phyloP scores from a whole-genome alignment of 2,888 invertebrate genomes.

The Subacronicta megacephala region DNA sequence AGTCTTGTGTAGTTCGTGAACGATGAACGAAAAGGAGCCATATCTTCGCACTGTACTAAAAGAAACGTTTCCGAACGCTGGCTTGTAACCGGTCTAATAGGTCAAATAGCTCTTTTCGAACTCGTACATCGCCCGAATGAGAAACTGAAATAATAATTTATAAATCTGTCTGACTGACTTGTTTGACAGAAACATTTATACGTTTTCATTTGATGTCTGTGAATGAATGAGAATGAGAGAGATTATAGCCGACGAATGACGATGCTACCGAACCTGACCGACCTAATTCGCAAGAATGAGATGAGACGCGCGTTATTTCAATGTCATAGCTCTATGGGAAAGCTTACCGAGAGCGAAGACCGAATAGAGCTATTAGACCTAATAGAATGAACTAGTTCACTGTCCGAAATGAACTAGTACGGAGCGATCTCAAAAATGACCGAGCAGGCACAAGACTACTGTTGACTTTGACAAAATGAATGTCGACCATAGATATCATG shows the following conservation, averaged over 20 bases:
- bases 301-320: too few relatives aligned
- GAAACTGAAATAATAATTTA: too few relatives aligned
- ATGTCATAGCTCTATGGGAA: conserved; percentile 2
- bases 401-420: conserved; percentile 8
- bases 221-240: conserved; percentile 5
- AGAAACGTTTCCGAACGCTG: conserved; percentile 6
- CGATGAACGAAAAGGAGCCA: conserved; percentile 4
- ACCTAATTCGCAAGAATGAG: conserved; percentile 3
- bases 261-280: conserved; percentile 4
- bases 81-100: conserved; percentile 4
- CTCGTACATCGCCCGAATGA: conserved; percentile 1
- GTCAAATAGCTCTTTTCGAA: conserved; percentile 4
- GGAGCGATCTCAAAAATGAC: conserved; percentile 7
- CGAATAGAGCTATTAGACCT: conserved; percentile 6
- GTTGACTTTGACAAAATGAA: conserved; percentile 12
- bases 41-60: conserved; percentile 5
- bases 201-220: conserved; percentile 3
- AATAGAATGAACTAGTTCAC: conserved; percentile 8
- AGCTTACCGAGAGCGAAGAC: conserved; percentile 6
- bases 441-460: conserved; percentile 5
- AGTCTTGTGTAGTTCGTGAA: conserved; percentile 5
- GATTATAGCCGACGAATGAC: conserved; percentile 5
- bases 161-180: background rate
- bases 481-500: conserved; percentile 9
- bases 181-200: conserved; percentile 1